Evolutionary conservation across 1,140 invertebrate genomes (phyloP).

Genomic region (Drosophila kikkawai): DNA sequence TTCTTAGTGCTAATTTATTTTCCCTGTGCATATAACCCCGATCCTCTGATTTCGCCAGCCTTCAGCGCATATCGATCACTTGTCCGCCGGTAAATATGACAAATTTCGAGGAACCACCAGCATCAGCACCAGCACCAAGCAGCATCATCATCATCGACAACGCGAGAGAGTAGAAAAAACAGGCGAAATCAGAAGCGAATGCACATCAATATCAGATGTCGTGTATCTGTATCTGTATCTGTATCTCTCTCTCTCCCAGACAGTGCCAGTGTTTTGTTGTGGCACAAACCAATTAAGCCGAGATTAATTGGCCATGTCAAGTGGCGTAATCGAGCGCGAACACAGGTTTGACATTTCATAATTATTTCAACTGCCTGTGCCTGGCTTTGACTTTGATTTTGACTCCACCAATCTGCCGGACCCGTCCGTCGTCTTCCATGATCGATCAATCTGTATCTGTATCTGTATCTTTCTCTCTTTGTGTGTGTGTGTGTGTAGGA

Average conservation of each 20-base stretch:
- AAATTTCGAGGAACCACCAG: constrained; percentile 66
- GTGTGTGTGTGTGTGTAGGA: constrained; percentile 27
- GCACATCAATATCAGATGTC: constrained; percentile 74
- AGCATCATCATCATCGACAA: not conserved
- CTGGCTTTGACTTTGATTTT: constrained; percentile 10
- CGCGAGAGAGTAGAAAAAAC: constrained; percentile 16
- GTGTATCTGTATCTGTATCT: constrained; percentile 34
- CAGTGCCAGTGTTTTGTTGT: constrained; percentile 57
- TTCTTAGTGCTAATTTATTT: no score
- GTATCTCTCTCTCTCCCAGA: constrained; percentile 21
- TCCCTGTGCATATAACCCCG: constrained; percentile 11
- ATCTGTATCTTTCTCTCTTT: constrained; percentile 26
- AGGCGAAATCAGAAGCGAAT: constrained; percentile 72
- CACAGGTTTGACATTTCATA: constrained; percentile 84
- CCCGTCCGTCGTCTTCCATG: constrained; percentile 43
- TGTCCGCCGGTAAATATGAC: constrained; percentile 77
- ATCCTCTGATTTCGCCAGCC: constrained; percentile 27
- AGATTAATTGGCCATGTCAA: constrained; percentile 84
- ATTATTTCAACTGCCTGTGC: constrained; percentile 75
- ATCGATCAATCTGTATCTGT: constrained; percentile 72
- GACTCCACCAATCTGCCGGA: constrained; percentile 43
- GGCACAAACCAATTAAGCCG: constrained; percentile 83
- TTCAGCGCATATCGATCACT: constrained; percentile 73
- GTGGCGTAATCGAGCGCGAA: constrained; percentile 83
- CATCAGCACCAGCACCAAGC: constrained; percentile 1